Conservation (phyloP, 2,797 vertebrate genomes). For the Crocodylus rhombifer region DNA sequence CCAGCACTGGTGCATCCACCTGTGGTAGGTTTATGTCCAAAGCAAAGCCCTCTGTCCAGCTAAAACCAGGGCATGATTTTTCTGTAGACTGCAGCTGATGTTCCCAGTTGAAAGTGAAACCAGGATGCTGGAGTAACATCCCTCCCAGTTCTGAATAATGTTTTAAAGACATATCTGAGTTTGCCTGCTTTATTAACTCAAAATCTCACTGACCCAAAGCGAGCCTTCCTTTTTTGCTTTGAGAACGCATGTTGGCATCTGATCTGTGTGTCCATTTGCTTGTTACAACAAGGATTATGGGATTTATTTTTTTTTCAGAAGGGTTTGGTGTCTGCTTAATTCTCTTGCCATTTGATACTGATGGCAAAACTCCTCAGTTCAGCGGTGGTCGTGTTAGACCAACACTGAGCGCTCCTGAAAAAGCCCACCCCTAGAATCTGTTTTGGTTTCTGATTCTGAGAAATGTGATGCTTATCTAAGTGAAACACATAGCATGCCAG, state of each 20-base stretch:
- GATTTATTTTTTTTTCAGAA: constrained; percentile 2
- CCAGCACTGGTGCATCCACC: no score
- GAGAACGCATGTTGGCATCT: neutral
- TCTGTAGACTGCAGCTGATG: no score
- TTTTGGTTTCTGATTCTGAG: neutral
- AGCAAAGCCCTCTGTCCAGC: no score
- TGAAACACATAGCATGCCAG: no score
- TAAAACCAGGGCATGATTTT: no score
- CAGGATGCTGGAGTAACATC: no score
- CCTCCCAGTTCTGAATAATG: no score
- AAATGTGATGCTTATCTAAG: neutral
- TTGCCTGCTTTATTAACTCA: no score
- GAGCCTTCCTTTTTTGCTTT: neutral
- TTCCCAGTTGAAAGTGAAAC: no score
- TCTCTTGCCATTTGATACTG: neutral
- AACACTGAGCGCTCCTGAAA: neutral
- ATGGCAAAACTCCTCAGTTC: neutral
- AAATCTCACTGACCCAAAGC: no score
- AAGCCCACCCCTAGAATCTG: neutral
- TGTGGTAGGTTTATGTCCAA: no score
- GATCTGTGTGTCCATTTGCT: neutral
- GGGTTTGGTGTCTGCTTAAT: neutral
- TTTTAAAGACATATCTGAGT: no score
- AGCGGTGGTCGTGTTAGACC: neutral
- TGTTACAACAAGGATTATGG: neutral